Percentiles rank a stretch among this genome's conserved stretches.
Evolutionary conservation across 2,113 vertebrate genomes (phyloP).

Genomic region (Sylvia atricapilla): DNA sequence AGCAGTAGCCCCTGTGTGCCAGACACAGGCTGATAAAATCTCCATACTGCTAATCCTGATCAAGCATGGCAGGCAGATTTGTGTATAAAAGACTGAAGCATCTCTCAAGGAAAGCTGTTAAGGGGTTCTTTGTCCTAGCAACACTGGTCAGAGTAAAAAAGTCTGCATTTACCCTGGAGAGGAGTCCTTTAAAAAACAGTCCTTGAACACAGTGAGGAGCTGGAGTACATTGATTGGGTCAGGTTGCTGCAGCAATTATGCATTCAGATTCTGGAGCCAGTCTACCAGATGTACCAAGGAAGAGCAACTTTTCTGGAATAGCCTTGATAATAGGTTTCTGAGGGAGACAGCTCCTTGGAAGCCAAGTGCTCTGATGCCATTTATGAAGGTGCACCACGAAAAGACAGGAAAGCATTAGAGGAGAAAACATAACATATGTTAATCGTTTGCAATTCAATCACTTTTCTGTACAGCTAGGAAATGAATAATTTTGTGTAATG

Average conservation of each 20-base stretch:
- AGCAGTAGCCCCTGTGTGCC: not conserved
- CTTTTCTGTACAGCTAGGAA: constrained; percentile 10
- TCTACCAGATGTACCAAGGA: not conserved
- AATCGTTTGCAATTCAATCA: constrained; percentile 32
- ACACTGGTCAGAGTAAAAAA: not conserved
- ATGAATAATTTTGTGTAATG: constrained; percentile 32
- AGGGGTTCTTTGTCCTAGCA: not conserved
- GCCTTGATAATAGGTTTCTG: constrained; percentile 43
- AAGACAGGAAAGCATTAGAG: not conserved
- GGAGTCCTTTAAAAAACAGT: not conserved
- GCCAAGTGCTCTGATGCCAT: not conserved
- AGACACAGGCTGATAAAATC: not conserved
- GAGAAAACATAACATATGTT: constrained; percentile 20
- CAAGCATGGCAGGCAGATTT: not conserved
- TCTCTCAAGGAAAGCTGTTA: not conserved
- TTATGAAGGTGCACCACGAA: not conserved
- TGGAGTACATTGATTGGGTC: constrained; percentile 29
- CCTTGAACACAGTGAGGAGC: not conserved
- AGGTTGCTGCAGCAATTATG: not conserved
- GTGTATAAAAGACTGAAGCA: not conserved
- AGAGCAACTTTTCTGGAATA: constrained; percentile 33
- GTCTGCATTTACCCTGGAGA: not conserved
- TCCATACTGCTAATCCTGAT: not conserved
- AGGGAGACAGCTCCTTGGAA: constrained; percentile 6
- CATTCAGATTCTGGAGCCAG: not conserved